These are phyloP conservation scores for Parasteatoda lunata DNA, from an alignment of 2,888 invertebrate species.

Conservation along the genomic window DNA sequence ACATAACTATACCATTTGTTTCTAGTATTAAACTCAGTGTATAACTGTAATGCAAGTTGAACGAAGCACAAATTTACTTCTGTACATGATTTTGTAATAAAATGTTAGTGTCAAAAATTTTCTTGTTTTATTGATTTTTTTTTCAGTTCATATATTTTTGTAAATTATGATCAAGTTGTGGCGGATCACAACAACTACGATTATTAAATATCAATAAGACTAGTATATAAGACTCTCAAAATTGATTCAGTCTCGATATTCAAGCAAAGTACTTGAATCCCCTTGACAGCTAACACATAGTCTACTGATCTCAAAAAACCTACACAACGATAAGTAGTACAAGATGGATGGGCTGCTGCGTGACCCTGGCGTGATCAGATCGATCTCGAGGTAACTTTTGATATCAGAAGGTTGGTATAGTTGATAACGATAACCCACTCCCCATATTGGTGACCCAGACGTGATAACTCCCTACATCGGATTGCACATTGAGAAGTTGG, in stretches of 20 bases:
- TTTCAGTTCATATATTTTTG: not conserved
- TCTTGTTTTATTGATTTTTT: not conserved
- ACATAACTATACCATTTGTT: constrained; percentile 39
- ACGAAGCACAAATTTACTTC: constrained; percentile 52
- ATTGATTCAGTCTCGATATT: not conserved
- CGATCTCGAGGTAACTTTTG: too few species aligned
- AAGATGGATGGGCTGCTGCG: too few species aligned
- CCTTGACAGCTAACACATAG: not conserved
- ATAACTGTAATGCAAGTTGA: constrained; percentile 36
- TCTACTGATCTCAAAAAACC: not conserved
- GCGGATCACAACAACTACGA: too few species aligned
- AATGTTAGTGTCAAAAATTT: constrained; percentile 43
- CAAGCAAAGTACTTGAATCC: not conserved
- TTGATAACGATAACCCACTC: too few species aligned
- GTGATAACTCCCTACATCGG: too few species aligned
- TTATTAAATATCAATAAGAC: not conserved
- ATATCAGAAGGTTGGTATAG: too few species aligned
- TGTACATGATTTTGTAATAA: constrained; percentile 68
- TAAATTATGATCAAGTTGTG: not conserved
- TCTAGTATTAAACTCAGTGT: constrained; percentile 48
- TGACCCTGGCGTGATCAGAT: too few species aligned
- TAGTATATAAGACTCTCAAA: not conserved
- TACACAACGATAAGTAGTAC: not conserved
- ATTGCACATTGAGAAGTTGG: too few species aligned
- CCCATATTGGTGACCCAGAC: too few species aligned